These are phyloP conservation scores for Aricia agestis DNA, from an alignment of 1,140 invertebrate genomes.

Conservation along the genomic window DNA sequence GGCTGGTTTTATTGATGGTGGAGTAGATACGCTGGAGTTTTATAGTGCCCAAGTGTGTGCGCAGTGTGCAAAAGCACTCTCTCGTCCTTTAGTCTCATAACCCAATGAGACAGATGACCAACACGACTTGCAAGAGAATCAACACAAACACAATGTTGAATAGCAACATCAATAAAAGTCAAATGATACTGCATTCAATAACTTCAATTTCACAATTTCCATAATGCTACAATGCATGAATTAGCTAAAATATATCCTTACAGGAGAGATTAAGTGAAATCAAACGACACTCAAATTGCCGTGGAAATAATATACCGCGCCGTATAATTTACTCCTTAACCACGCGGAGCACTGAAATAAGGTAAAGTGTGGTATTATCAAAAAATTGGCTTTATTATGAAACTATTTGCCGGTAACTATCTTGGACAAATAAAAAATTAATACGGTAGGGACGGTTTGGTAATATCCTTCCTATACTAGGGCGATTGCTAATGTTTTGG, in stretches of 20 bases:
- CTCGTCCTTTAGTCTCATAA: too few species aligned
- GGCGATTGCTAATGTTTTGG: too few species aligned
- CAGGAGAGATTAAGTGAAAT: slow-evolving; percentile 56
- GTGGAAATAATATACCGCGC: slow-evolving; percentile 56
- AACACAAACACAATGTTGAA: too few species aligned
- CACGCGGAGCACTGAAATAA: slow-evolving; percentile 50
- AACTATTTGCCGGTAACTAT: slow-evolving; percentile 62
- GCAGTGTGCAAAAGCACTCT: too few species aligned
- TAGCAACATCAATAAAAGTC: too few species aligned
- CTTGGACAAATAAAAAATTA: slow-evolving; percentile 73
- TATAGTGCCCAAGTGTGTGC: too few species aligned
- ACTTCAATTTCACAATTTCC: not conserved
- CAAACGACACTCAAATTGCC: slow-evolving; percentile 59
- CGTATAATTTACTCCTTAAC: slow-evolving; percentile 58
- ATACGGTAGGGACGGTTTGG: slow-evolving; percentile 51
- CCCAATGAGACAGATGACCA: too few species aligned
- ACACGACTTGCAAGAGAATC: too few species aligned
- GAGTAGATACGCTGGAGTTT: too few species aligned
- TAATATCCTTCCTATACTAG: slow-evolving; percentile 17
- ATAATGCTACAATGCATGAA: not conserved
- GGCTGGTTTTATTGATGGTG: too few species aligned
- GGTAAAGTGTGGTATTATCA: slow-evolving; percentile 55
- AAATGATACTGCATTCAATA: not conserved
- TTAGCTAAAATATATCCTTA: slow-evolving; percentile 15
- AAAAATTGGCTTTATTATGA: slow-evolving; percentile 74